Conservation (phyloP, 2,888 invertebrate genomes). For the Leptopilina drosophilae region DNA sequence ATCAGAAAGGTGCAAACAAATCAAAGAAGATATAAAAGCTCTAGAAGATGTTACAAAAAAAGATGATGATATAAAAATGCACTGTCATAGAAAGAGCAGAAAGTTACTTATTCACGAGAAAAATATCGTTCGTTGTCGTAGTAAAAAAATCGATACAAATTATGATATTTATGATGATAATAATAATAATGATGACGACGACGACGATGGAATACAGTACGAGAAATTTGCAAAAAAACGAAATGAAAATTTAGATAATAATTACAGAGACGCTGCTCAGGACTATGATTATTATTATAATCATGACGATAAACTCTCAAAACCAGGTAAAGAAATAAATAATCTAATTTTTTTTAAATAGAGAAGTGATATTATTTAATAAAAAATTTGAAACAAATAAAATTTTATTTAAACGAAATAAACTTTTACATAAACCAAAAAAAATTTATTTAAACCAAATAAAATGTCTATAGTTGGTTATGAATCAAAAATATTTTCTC, state of each 20-base stretch:
- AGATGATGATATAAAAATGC: not conserved
- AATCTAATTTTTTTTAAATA: too few species aligned
- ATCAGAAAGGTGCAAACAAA: not conserved
- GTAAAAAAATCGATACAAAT: not conserved
- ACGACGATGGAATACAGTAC: not conserved
- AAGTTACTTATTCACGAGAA: not conserved
- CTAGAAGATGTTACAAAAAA: not conserved
- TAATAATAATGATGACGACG: too few species aligned
- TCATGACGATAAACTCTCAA: too few species aligned
- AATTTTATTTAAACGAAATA: too few species aligned
- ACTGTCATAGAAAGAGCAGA: not conserved
- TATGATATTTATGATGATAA: not conserved
- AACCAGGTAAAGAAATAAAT: too few species aligned
- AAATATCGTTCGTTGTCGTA: not conserved
- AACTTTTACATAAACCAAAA: too few species aligned
- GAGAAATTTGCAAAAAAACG: not conserved
- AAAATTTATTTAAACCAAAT: too few species aligned
- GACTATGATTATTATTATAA: constrained; percentile 36
- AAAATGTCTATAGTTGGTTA: too few species aligned
- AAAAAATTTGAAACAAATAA: too few species aligned
- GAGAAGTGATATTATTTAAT: too few species aligned
- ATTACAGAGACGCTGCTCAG: constrained; percentile 44
- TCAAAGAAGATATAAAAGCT: not conserved
- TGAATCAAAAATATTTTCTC: too few species aligned
- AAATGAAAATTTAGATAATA: constrained; percentile 8